Evolutionary conservation across 1,140 invertebrate species (phyloP).

Genomic region (Prorops nasuta): DNA sequence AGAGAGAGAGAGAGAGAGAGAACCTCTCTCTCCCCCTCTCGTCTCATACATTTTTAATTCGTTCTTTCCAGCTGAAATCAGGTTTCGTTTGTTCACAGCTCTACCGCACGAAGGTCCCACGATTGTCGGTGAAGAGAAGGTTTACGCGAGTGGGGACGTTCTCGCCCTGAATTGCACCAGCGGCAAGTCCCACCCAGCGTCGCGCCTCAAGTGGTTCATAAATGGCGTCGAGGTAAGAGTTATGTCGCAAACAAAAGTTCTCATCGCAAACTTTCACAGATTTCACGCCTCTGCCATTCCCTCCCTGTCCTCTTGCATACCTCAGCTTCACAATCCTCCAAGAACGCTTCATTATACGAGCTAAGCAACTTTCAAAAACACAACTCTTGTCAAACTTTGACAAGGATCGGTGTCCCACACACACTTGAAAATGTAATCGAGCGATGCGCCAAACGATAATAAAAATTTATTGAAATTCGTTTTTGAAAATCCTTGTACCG

Average conservation of each 20-base stretch:
- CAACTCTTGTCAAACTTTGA: neutral
- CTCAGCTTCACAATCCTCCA: no score
- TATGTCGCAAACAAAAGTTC: no score
- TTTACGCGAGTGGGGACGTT: constrained; percentile 77
- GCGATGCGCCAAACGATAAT: no score
- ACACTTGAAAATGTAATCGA: no score
- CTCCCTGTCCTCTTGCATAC: neutral
- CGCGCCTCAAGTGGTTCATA: constrained; percentile 77
- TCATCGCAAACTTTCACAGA: neutral
- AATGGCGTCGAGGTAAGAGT: constrained; percentile 73
- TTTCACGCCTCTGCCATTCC: neutral
- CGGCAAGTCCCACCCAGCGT: constrained; percentile 74
- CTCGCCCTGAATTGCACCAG: constrained; percentile 83
- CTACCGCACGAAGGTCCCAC: constrained; percentile 73
- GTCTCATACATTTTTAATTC: no score
- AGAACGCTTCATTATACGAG: no score
- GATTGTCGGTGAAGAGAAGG: constrained; percentile 75
- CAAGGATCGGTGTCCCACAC: neutral
- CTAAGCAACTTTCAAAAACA: no score
- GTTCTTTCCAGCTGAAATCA: no score
- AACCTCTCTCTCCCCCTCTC: neutral
- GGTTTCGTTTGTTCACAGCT: constrained; percentile 65
- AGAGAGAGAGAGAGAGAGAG: no score
- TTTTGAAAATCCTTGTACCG: no score
- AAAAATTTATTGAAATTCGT: no score